Evolutionary conservation across 2,797 vertebrate species (phyloP).

Genomic region (Pseudomugil gertrudae): DNA sequence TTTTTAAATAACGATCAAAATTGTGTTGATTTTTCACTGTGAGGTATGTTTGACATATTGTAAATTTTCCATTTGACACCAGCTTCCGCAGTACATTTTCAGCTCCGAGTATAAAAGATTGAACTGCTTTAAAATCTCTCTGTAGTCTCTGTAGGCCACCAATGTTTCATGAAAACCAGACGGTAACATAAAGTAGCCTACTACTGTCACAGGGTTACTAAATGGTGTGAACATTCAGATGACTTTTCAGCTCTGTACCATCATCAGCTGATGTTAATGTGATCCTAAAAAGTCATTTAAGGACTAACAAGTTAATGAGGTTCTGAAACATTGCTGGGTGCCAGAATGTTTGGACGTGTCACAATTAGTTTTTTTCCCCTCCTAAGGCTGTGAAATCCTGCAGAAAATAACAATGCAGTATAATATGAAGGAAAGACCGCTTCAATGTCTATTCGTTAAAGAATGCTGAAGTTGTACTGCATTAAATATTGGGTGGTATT

Average conservation of each 20-base stretch:
- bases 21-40: background rate
- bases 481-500: background rate
- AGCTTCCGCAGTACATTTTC: constrained; percentile 2
- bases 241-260: constrained; percentile 18
- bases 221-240: constrained; percentile 2
- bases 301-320: constrained; percentile 13
- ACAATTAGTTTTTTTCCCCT: background rate
- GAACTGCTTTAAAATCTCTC: constrained; percentile 5
- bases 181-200: background rate
- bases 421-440: background rate
- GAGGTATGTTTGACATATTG: too few relatives aligned
- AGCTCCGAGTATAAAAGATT: background rate
- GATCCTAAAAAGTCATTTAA: constrained; percentile 22
- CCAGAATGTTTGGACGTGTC: background rate
- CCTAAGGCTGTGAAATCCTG: background rate
- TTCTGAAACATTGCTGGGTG: constrained; percentile 8
- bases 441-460: background rate
- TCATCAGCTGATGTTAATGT: constrained; percentile 21
- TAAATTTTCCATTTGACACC: background rate
- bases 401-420: background rate
- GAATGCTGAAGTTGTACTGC: background rate
- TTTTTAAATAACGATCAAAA: background rate
- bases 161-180: background rate
- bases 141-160: background rate
- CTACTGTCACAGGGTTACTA: background rate